Evolutionary conservation across 2,113 vertebrate genomes (phyloP), one percentile per base, ranked within the genome.

Genomic region (Pseudorasbora parva): DNA sequence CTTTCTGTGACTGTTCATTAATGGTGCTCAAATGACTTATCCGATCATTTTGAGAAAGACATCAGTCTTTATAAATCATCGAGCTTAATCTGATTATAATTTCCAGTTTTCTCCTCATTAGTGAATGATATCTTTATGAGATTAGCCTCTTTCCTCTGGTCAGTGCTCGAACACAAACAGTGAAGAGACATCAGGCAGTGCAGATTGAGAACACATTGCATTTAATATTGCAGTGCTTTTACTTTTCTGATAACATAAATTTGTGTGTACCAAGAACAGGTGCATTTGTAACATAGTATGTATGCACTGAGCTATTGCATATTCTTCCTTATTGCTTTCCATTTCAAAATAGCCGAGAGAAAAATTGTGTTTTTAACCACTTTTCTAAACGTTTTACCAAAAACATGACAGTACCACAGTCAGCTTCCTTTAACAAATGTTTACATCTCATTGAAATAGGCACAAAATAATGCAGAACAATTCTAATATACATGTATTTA

Each of bases 111-210:
- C 43, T 82, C 12, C n/a, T 73, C 66, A 56, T 82, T 84, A 72
- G 15, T 51, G 59, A 73, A 41, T 69, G 78, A 82, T 23, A 14
- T 37, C 49, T 56, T 82, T 43, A 87, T 23, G 15, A 87, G 15
- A 74, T 74, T 49, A 62, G 17, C 15, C 17, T 77, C 54, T 59
- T 12, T 60, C 75, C 37, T 47, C 49, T 59, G 62, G 43, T 62
- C 82, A 85, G 72, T 59, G 84, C 57, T 75, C 49, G 49, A 73
- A 71, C 64, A 66, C 82, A 74, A 68, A 84, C 33, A 79, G 68
- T 17, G 60, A 66, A 79, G 51, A 84, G 27, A 84, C 49, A 59
- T 25, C 60, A 14, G 74, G 33, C 82, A 66, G 2, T 54, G 57
- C 51, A 49, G 4, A 15, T 15, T 5, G 47, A 15, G 47, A 78